A percentile compares a stretch with the other conserved stretches of the same genome.
These are phyloP conservation scores for Tanaodytes sp. DNA, from an alignment of 2,888 invertebrate species.

Conservation along the genomic window DNA sequence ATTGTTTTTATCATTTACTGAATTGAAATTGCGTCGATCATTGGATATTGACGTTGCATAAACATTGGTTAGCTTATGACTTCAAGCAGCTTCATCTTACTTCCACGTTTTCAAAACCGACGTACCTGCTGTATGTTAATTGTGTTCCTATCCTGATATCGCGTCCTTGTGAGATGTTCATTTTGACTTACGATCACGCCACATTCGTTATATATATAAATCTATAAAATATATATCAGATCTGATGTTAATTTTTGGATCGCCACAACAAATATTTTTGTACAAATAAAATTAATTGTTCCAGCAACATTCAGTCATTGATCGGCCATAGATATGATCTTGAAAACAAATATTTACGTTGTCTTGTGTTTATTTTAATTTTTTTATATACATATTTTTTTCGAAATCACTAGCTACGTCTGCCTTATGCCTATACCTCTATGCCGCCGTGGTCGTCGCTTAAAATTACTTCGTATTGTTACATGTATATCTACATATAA, in stretches of 20 bases:
- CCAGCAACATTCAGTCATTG: conserved; percentile 40
- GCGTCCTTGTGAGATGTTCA: conserved; percentile 56
- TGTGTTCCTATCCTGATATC: conserved; percentile 55
- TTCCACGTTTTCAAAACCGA: conserved; percentile 55
- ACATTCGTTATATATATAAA: conserved; percentile 35
- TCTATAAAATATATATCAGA: too few relatives aligned
- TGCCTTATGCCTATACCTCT: conserved; percentile 64
- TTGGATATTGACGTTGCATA: too few relatives aligned
- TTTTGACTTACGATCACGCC: conserved; percentile 50
- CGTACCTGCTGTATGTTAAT: conserved; percentile 51
- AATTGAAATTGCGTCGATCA: too few relatives aligned
- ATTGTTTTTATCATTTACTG: too few relatives aligned
- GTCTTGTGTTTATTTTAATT: too few relatives aligned
- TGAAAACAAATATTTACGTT: too few relatives aligned
- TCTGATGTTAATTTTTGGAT: conserved; percentile 24
- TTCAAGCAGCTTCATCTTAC: conserved; percentile 61
- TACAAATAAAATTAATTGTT: conserved; percentile 38
- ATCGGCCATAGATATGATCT: too few relatives aligned
- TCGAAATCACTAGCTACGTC: conserved; percentile 60
- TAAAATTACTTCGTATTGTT: conserved; percentile 56
- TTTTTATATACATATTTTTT: conserved; percentile 15
- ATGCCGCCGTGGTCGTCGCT: conserved; percentile 61
- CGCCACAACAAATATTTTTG: conserved; percentile 35
- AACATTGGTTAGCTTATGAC: conserved; percentile 57
- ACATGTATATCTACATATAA: too few relatives aligned